Evolutionary conservation across 2,113 vertebrate genomes (phyloP).

Genomic region (Myrmecophaga tridactyla): DNA sequence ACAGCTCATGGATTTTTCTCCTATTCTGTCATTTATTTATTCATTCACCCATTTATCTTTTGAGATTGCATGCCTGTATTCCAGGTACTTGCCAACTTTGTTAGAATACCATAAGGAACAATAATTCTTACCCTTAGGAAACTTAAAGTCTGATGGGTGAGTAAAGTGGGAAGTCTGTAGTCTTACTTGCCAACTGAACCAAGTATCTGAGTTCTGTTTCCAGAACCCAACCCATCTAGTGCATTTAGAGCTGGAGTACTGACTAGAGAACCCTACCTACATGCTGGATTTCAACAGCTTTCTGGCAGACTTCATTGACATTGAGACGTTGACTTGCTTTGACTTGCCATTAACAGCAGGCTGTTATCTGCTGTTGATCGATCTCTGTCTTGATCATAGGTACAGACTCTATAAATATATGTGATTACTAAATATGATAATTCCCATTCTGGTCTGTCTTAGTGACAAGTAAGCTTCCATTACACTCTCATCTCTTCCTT

Average conservation of each 20-base stretch:
- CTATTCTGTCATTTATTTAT: background rate
- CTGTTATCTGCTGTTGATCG: background rate
- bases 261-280: background rate
- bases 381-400: background rate
- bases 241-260: background rate
- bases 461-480: background rate
- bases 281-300: background rate
- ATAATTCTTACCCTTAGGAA: background rate
- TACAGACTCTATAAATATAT: background rate
- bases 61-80: background rate
- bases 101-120: background rate
- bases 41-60: background rate
- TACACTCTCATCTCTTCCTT: background rate
- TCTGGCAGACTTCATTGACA: background rate
- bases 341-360: background rate
- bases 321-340: constrained; percentile 16
- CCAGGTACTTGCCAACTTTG: background rate
- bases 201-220: background rate
- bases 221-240: background rate
- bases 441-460: background rate
- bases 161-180: background rate
- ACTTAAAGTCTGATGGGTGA: background rate
- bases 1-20: background rate
- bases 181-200: background rate
- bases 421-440: background rate